Percentiles rank a stretch among this genome's conserved stretches.
phyloP scores from a whole-genome alignment of 2,113 vertebrate species.

The Heliornis fulica region DNA sequence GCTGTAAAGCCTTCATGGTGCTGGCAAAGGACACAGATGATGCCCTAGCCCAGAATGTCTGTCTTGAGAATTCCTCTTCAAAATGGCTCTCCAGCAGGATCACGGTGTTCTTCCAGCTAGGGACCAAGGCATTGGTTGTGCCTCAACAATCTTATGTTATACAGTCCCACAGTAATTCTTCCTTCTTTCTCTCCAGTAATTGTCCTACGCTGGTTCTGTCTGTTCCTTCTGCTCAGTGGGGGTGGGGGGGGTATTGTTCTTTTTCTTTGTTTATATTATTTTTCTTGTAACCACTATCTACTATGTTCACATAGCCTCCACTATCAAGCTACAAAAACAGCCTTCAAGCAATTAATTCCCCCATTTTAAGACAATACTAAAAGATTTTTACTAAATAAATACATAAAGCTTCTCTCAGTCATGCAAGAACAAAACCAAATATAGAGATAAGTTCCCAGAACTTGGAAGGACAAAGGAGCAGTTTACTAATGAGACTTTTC shows the following conservation, averaged over 20 bases:
- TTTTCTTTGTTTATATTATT: neutral
- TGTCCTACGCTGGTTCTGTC: neutral
- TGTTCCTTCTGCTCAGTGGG: neutral
- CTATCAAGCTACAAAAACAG: neutral
- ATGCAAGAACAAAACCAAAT: neutral
- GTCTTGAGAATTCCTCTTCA: neutral
- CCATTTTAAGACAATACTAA: neutral
- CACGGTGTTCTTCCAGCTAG: neutral
- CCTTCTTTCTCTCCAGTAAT: neutral
- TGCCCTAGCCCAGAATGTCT: neutral
- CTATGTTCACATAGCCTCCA: neutral
- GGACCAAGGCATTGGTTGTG: neutral
- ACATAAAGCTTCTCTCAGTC: neutral
- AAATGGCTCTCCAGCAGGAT: neutral
- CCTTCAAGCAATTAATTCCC: neutral
- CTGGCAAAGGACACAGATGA: neutral
- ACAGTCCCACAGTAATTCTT: neutral
- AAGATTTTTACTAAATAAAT: neutral
- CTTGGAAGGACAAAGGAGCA: constrained; percentile 4
- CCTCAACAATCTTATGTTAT: neutral
- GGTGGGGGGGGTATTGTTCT: neutral
- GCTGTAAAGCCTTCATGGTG: neutral
- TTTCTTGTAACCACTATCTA: neutral
- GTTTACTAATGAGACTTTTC: constrained; percentile 14
- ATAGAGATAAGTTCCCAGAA: neutral